Conservation (phyloP, 2,797 vertebrate genomes). For the Malurus leucopterus region DNA sequence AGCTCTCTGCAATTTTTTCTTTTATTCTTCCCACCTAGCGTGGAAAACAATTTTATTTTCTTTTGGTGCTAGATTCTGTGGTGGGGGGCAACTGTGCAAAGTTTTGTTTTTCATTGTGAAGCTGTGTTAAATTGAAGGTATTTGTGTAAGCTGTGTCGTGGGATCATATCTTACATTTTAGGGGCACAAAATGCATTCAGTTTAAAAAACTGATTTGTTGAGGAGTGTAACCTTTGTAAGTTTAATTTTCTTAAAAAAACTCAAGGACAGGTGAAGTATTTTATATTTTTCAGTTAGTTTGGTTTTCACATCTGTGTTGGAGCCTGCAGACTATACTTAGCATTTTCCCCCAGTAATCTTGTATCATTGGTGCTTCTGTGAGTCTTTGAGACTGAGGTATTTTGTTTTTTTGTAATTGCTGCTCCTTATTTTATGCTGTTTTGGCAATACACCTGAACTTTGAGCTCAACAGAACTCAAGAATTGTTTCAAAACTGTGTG, state of each 20-base stretch:
- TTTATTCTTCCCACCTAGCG: background rate
- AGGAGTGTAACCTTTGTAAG: background rate
- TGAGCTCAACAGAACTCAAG: background rate
- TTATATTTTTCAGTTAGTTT: background rate
- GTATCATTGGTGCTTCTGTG: no score
- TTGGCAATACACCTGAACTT: background rate
- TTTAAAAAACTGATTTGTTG: background rate
- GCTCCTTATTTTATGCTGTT: accelerated
- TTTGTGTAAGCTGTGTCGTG: background rate
- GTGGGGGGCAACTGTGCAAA: background rate
- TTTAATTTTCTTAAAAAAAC: background rate
- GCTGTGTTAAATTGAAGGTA: background rate
- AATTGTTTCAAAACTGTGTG: background rate
- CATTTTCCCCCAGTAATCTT: background rate
- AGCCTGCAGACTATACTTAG: background rate
- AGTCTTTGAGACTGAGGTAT: background rate
- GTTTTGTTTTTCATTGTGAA: background rate
- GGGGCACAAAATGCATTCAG: background rate
- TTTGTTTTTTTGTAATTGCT: background rate
- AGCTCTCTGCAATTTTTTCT: background rate
- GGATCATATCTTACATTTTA: background rate
- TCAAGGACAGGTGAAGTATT: background rate
- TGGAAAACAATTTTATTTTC: background rate
- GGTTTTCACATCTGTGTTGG: background rate
- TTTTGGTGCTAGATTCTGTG: background rate